Evolutionary conservation across 2,888 invertebrate genomes (phyloP), one percentile per base, ranked within the genome.

Genomic region (Coleophora flavipennella): DNA sequence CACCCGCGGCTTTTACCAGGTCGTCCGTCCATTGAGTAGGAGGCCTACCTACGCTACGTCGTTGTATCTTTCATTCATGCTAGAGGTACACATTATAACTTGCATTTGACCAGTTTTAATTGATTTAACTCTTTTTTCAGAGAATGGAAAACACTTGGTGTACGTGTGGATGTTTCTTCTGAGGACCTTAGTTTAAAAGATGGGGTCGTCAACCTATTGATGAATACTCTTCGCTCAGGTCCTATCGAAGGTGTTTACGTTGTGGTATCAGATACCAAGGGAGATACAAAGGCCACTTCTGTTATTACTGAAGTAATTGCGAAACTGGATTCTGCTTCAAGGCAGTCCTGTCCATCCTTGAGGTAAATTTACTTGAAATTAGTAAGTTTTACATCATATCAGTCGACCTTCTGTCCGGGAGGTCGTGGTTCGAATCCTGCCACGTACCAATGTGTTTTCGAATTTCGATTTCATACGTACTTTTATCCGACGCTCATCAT

Each of bases 221-320:
- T 39, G n/a, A 26, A 44, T 6, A 34, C 34, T 25, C 35, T 38
- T 13, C 27, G 13, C 6, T 25, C 35, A 13, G 46, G 45, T 0
- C 40, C 40, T 1, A 31, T 53, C 1, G 50, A 48, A 26, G 48
- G 49, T 4, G 38, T 55, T 1, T 53, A 49, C 36, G 14, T 51
- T 2, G 29, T 49, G 11, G 34, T 43, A 4, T 38, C 44, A 3
- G 35, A 39, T 12, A 31, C 8, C 7, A 11, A 6, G 13, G 12
- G 34, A 2, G 29, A 34, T 12, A 2, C 32, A 29, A 31, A 49
- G 10, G 12, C 6, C 6, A 4, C 20, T 8, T n/a, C 10, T 11
- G 31, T 10, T 13, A 26, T 33, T 2, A 26, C 35, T 9, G 31
- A 46, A 25, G n/a, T 51, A 2, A 28, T 56, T 26, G 36, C 39